Evolutionary conservation across 2,888 invertebrate species (phyloP).

Genomic region (Sinopyrophorus schimmeli): DNA sequence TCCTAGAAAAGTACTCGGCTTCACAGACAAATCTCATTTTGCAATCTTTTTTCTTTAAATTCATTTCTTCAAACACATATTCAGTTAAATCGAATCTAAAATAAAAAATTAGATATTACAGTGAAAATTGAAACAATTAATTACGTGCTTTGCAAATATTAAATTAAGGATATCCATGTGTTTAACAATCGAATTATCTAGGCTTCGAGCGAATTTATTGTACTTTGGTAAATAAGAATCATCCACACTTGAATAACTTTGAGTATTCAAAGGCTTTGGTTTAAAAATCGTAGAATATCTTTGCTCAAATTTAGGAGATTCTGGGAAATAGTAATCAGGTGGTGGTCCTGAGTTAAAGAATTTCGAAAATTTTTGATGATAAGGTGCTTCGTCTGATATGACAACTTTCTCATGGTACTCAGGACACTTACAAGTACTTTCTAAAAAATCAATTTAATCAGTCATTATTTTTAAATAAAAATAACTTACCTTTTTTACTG

Average conservation of each 20-base stretch:
- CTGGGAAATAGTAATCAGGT: neutral
- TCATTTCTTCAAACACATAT: slow-evolving; percentile 47
- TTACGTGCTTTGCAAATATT: slow-evolving; percentile 33
- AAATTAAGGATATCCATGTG: slow-evolving; percentile 33
- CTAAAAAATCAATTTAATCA: slow-evolving; percentile 6
- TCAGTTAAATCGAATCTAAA: slow-evolving; percentile 48
- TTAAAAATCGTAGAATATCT: neutral
- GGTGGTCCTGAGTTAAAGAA: slow-evolving; percentile 10
- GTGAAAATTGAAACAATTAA: neutral
- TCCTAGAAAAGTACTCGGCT: slow-evolving; percentile 55
- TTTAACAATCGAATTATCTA: slow-evolving; percentile 28
- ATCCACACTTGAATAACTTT: neutral
- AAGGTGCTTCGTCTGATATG: slow-evolving; percentile 16
- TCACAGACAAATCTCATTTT: slow-evolving; percentile 59
- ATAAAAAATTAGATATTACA: slow-evolving; percentile 18
- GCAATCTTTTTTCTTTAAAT: slow-evolving; percentile 50
- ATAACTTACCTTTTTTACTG: slow-evolving; percentile 20
- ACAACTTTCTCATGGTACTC: slow-evolving; percentile 15
- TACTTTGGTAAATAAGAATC: neutral
- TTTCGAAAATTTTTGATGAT: slow-evolving; percentile 23
- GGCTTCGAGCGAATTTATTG: slow-evolving; percentile 21
- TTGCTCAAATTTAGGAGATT: too few species aligned
- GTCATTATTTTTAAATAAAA: neutral
- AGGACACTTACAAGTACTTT: slow-evolving; percentile 20
- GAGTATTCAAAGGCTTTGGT: neutral